Evolutionary conservation across 2,888 invertebrate species (phyloP).

Genomic region (Drosophila emarginata): DNA sequence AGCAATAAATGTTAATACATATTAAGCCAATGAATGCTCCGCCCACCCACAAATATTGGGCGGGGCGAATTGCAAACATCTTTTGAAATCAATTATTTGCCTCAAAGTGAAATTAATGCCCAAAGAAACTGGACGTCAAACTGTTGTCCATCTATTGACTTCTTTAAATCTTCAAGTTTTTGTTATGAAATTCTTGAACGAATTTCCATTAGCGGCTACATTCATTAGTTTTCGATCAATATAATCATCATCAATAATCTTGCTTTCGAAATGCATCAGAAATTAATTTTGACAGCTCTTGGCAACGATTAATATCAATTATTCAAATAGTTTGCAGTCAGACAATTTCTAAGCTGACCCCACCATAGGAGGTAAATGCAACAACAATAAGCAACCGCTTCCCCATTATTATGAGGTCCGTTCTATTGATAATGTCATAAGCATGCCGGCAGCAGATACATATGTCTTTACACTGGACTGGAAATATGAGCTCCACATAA

Average conservation of each 20-base stretch:
- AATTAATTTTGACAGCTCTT: slow-evolving; percentile 75
- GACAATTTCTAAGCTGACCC: slow-evolving; percentile 3
- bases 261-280: slow-evolving; percentile 49
- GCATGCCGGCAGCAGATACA: slow-evolving; percentile 5
- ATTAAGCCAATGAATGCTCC: slow-evolving; percentile 63
- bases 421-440: slow-evolving; percentile 32
- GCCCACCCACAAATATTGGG: slow-evolving; percentile 2
- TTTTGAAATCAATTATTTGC: slow-evolving; percentile 56
- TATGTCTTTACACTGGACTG: neutral
- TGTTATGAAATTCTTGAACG: neutral
- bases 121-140: slow-evolving; percentile 12
- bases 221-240: slow-evolving; percentile 45
- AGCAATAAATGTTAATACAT: slow-evolving; percentile 76
- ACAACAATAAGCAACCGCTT: slow-evolving; percentile 17
- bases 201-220: slow-evolving; percentile 36
- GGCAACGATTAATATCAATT: slow-evolving; percentile 74
- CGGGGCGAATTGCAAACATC: slow-evolving; percentile 6
- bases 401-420: slow-evolving; percentile 5
- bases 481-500: neutral
- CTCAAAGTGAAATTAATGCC: slow-evolving; percentile 41
- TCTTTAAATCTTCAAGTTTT: neutral
- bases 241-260: slow-evolving; percentile 67
- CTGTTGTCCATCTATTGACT: neutral
- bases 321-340: slow-evolving; percentile 56
- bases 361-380: neutral